Percentiles rank a stretch among this genome's conserved stretches.
Conservation (phyloP, 2,797 vertebrate genomes). For the Nannoperca australis region DNA sequence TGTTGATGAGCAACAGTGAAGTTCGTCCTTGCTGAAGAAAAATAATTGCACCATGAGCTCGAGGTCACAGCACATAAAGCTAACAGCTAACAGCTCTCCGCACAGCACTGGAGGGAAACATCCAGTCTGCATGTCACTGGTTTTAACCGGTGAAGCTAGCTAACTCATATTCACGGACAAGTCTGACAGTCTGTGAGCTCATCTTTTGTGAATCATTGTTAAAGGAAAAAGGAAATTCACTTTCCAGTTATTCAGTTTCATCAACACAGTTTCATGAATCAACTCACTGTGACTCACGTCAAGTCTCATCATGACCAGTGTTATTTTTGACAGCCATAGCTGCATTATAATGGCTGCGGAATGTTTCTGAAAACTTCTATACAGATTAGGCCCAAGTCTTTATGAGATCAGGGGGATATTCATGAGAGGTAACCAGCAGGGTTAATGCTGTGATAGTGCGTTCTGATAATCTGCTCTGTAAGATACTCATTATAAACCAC, state of each 20-base stretch:
- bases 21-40: neutral
- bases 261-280: neutral
- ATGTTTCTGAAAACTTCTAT: neutral
- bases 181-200: neutral
- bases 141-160: no score
- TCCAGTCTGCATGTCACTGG: accelerated
- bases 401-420: neutral
- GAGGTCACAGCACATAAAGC: neutral
- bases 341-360: neutral
- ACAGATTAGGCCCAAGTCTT: neutral
- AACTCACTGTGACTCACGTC: constrained; percentile 21
- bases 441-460: neutral
- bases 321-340: neutral
- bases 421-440: neutral
- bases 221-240: constrained; percentile 44
- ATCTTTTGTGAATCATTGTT: neutral
- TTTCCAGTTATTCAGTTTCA: constrained; percentile 22
- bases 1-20: no score
- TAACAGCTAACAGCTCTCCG: neutral
- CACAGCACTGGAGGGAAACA: no score
- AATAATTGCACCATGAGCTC: neutral
- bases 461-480: neutral
- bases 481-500: neutral
- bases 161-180: neutral
- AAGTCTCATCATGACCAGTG: neutral